Base-by-base conservation (phyloP, 2,888 invertebrate species). In the Dryomyza anilis region DNA sequence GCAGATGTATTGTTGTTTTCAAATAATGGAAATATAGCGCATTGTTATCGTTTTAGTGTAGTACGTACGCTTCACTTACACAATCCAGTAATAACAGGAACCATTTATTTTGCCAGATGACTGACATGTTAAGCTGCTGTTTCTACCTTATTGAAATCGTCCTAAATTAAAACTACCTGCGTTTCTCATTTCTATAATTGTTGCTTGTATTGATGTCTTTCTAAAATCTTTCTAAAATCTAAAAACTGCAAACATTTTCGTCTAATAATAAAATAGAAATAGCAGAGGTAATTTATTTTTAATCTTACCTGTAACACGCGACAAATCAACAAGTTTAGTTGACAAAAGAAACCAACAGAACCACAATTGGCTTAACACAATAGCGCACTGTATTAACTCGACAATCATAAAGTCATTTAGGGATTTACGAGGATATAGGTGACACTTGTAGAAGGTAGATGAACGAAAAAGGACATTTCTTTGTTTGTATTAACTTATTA, bases 41-140 rank as follows among this genome's bases (percentile, higher is more conserved):
- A 29, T 67, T 67, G 62, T 67, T 67, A 39, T 57, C 27, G 63
- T 55, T 52, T 58, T 50, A 67, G 64, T 67, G n/a, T n/a, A n/a
- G n/a, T 69, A 68, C 66, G 68, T 71, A 67, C 71, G 77, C 71
- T 70, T 71, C 70, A 69, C 63, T 69, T 72, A 64, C 71, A 64
- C 69, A 67, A 72, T 73, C 72, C 65, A 3, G 10, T 19, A 36
- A 8, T 14, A 58, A 46, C 2, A 46, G 27, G 29, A 50, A 14
- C 50, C 64, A 69, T 69, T 74, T 59, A 63, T 57, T 48, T 52
- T 50, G 55, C 45, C 59, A 43, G 57, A 48, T 66, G 62, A 66
- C 30, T 63, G 59, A 66, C 55, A 55, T 63, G 59, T n/a, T n/a
- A n/a, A n/a, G n/a, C n/a, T n/a, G n/a, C n/a, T n/a, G n/a, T n/a